Evolutionary conservation across 2,888 invertebrate genomes (phyloP).

Genomic region (Exocentrus adspersus): DNA sequence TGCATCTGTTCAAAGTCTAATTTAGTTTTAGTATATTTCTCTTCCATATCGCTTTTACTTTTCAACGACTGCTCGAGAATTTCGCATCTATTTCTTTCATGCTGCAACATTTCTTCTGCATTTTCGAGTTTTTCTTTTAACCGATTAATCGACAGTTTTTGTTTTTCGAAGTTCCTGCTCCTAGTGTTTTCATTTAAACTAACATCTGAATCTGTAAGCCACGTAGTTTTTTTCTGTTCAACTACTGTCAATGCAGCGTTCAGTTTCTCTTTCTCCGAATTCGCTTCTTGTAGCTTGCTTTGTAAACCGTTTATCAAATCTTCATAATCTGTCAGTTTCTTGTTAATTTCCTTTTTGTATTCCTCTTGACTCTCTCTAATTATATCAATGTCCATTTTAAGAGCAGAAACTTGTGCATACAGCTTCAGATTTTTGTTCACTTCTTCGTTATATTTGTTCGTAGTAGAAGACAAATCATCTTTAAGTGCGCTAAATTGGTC

Average conservation of each 20-base stretch:
- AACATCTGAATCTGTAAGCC: neutral
- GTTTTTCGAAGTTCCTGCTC: constrained; percentile 41
- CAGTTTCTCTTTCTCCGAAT: constrained; percentile 30
- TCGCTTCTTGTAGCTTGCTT: constrained; percentile 22
- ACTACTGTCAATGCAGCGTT: constrained; percentile 19
- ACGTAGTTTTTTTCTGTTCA: constrained; percentile 15
- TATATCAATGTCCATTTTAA: constrained; percentile 31
- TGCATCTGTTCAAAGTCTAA: constrained; percentile 6
- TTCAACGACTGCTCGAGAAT: constrained; percentile 12
- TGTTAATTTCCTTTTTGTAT: constrained; percentile 29
- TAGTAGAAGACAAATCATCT: constrained; percentile 14
- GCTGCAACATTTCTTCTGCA: constrained; percentile 18
- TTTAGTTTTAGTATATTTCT: constrained; percentile 1
- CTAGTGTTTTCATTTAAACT: constrained; percentile 8
- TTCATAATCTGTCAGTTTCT: constrained; percentile 26
- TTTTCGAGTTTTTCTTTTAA: constrained; percentile 35
- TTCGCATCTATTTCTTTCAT: constrained; percentile 28
- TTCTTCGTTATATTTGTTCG: constrained; percentile 19
- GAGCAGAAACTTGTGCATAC: constrained; percentile 16
- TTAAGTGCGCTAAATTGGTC: constrained; percentile 7
- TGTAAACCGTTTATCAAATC: constrained; percentile 27
- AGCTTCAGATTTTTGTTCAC: constrained; percentile 25
- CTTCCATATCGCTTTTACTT: neutral
- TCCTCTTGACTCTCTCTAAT: constrained; percentile 30
- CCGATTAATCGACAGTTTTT: constrained; percentile 42